phyloP scores from a whole-genome alignment of 2,797 vertebrate genomes.

The Neostethus bicornis region DNA sequence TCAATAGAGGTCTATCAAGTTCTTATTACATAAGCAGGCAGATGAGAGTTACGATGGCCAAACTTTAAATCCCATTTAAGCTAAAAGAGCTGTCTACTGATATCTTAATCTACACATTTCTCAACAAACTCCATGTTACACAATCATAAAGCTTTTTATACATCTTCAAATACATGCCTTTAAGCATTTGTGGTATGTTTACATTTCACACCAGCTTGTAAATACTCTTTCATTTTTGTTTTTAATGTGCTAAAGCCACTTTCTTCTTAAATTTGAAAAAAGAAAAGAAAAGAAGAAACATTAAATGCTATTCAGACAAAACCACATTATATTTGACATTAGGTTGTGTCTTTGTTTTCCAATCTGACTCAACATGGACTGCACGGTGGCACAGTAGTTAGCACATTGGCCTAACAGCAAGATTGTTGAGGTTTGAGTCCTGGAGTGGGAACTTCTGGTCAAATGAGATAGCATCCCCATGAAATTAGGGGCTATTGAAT shows the following conservation, averaged over 20 bases:
- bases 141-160: not conserved
- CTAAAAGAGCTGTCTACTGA: conserved; percentile 5
- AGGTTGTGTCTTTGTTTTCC: no score
- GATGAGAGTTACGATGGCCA: conserved; percentile 23
- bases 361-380: no score
- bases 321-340: no score
- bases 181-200: conserved; percentile 12
- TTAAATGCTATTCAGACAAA: no score
- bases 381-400: no score
- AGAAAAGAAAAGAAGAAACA: no score
- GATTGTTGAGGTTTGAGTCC: no score
- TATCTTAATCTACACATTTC: conserved; percentile 14
- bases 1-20: conserved; percentile 68
- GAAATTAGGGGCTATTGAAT: conserved; percentile 8
- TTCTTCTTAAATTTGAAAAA: no score
- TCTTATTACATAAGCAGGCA: conserved; percentile 53
- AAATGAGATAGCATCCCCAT: conserved; percentile 4
- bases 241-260: no score
- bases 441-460: not conserved
- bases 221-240: conserved; percentile 13
- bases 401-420: no score
- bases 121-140: conserved; percentile 14
- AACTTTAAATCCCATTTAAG: conserved; percentile 44
- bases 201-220: conserved; percentile 15
- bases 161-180: conserved; percentile 1